Evolutionary conservation across 1,140 invertebrate genomes (phyloP), one percentile per base, ranked within the genome.

Genomic region (Colletes latitarsis): DNA sequence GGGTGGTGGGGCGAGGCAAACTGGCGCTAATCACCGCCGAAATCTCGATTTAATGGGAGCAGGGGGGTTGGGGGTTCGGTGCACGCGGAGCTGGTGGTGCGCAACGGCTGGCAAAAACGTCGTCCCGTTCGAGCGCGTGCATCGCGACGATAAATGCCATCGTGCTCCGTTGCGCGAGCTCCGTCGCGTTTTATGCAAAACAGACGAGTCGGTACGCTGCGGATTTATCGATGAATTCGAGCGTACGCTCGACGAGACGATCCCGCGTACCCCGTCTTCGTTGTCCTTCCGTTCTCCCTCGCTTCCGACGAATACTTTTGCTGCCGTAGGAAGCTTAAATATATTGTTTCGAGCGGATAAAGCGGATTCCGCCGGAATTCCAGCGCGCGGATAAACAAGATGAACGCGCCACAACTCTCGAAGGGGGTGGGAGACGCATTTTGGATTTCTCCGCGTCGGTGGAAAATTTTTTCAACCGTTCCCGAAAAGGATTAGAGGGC

Each of bases 181-280:
- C 76, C 73, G 86, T 73, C 77, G 85, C 79, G 70, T 83, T 88
- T 88, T 88, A 88, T 85, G 86, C 83, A 88, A 88, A 88, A 79
- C 78, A 85, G 72, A 55, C 62, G 67, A 75, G 62, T 72, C 67
- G 77, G 60, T 46, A 55, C 67, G 64, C 62, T 53, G 55, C 71
- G 55, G 81, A 88, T 82, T 76, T 88, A 83, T 83, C 77, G 77
- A 76, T 62, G 77, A 84, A 81, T 73, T 80, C 77, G 41, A 72
- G 71, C 76, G 43, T 68, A 72, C 57, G 41, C 52, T 10, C 53
- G 14, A 39, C 14, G 19, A 17, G 46, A 62, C 53, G n/a, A 21
- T 30, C 43, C 57, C 30, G 15, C 49, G 68, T 57, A 39, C 19
- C 49, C 55, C 53, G n/a, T 58, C 19, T 39, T 8, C 60, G 9